phyloP scores from a whole-genome alignment of 2,888 invertebrate species.

The Nemotelus nigrinus region DNA sequence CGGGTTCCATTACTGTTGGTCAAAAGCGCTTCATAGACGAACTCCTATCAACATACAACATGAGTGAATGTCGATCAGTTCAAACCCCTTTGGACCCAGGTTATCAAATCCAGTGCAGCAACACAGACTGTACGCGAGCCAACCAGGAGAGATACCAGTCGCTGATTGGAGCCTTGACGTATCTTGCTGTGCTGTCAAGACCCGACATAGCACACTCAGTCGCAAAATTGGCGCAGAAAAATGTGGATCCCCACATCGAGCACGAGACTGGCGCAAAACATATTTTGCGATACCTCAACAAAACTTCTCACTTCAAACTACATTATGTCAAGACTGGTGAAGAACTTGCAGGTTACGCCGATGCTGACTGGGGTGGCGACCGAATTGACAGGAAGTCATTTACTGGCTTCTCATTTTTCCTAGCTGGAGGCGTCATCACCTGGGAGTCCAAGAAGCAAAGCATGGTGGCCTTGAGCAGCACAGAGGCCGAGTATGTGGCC shows the following conservation, averaged over 20 bases:
- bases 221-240: not conserved
- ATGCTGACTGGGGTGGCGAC: too few relatives aligned
- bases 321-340: too few relatives aligned
- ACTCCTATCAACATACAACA: not conserved
- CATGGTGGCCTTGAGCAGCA: too few relatives aligned
- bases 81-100: not conserved
- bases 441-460: too few relatives aligned
- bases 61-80: not conserved
- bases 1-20: not conserved
- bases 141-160: not conserved
- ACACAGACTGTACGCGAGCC: not conserved
- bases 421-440: too few relatives aligned
- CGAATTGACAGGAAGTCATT: too few relatives aligned
- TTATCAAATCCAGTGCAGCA: not conserved
- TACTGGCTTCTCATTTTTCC: too few relatives aligned
- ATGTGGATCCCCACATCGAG: not conserved
- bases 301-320: too few relatives aligned
- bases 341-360: too few relatives aligned
- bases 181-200: not conserved
- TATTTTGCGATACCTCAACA: too few relatives aligned
- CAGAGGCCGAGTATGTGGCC: too few relatives aligned
- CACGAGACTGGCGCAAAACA: too few relatives aligned
- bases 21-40: not conserved
- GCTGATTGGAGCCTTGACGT: not conserved
- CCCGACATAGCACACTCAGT: not conserved